A percentile compares a stretch with the other conserved stretches of the same genome.
phyloP scores from a whole-genome alignment of 1,140 invertebrate species.

The Cyphomyrmex costatus region DNA sequence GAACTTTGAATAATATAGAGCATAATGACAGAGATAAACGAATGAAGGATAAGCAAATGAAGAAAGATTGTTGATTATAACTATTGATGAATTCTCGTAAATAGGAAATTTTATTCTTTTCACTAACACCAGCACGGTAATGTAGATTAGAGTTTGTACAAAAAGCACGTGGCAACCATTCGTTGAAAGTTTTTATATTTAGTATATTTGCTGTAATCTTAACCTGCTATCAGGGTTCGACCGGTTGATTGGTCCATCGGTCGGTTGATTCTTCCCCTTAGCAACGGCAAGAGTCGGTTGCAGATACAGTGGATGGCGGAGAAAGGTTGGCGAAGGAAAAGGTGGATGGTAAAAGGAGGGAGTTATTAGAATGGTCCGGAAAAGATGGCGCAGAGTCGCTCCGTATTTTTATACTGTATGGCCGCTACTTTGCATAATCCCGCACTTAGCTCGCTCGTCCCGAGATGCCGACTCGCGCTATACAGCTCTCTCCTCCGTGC shows the following conservation, averaged over 20 bases:
- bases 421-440: constrained; percentile 87
- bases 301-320: constrained; percentile 32
- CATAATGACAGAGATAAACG: not conserved
- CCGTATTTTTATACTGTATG: constrained; percentile 88
- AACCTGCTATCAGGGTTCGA: constrained; percentile 4
- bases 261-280: constrained; percentile 49
- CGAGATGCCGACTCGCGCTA: constrained; percentile 84
- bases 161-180: constrained; percentile 27
- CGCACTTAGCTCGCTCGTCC: constrained; percentile 87
- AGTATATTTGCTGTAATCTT: constrained; percentile 77
- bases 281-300: constrained; percentile 31
- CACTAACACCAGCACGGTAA: not conserved
- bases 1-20: not conserved
- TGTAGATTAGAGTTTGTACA: not conserved
- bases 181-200: constrained; percentile 73
- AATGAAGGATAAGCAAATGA: not conserved
- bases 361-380: constrained; percentile 88
- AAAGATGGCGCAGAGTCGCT: constrained; percentile 87
- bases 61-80: no score
- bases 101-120: not conserved
- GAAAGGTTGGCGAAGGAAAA: constrained; percentile 59
- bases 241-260: not conserved
- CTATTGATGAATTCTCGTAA: not conserved
- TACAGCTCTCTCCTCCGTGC: constrained; percentile 82
- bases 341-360: constrained; percentile 80